Evolutionary conservation across 2,113 vertebrate species (phyloP).

Genomic region (Chloebia gouldiae): DNA sequence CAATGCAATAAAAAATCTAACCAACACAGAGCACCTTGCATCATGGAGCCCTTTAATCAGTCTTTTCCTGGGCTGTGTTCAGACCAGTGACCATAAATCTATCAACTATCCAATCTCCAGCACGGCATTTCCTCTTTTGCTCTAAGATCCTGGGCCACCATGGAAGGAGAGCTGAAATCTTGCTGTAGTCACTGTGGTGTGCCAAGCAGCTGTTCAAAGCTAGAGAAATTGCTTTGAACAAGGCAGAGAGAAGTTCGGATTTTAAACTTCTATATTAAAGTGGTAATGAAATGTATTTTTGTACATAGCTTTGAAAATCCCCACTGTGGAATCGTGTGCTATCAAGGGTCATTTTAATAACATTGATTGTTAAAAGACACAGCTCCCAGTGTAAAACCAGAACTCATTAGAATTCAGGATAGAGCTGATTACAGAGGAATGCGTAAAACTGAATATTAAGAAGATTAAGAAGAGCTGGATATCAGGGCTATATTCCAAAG

Average conservation of each 20-base stretch:
- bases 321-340: not conserved
- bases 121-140: not conserved
- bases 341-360: constrained; percentile 69
- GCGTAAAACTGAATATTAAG: constrained; percentile 65
- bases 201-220: constrained; percentile 38
- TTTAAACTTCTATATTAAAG: constrained; percentile 44
- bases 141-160: not conserved
- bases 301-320: constrained; percentile 54
- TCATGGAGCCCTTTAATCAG: not conserved
- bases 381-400: constrained; percentile 43
- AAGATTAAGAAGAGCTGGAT: constrained; percentile 59
- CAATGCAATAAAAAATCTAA: constrained; percentile 19
- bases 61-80: not conserved
- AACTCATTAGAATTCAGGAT: constrained; percentile 66
- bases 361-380: constrained; percentile 61
- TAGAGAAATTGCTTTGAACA: constrained; percentile 48
- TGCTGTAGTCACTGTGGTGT: not conserved
- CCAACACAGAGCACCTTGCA: not conserved
- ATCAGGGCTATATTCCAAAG: constrained; percentile 52
- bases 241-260: constrained; percentile 44
- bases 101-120: not conserved
- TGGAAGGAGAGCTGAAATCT: not conserved
- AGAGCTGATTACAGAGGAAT: constrained; percentile 66
- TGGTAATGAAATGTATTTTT: constrained; percentile 45
- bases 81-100: not conserved